Conservation (phyloP, 2,888 invertebrate genomes). For the Calephelis perditalis region DNA sequence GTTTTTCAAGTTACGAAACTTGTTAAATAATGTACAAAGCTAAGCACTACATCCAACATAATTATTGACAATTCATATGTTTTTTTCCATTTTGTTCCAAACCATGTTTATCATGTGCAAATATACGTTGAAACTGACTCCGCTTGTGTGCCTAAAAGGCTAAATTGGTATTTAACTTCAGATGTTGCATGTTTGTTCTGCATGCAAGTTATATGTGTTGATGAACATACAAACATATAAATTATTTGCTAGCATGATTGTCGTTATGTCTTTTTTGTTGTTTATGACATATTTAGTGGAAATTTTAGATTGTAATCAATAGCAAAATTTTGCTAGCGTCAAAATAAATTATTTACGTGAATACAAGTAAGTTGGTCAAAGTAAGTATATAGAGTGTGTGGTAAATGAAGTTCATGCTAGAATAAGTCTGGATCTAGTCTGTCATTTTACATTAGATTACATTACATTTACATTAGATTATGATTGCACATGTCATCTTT, state of each 20-base stretch:
- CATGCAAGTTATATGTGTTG: conserved; percentile 8
- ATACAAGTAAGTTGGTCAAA: no score
- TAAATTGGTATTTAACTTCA: conserved; percentile 3
- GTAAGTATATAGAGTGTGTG: no score
- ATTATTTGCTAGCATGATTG: conserved; percentile 3
- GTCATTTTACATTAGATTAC: no score
- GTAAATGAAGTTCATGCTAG: no score
- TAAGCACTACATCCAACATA: conserved; percentile 4
- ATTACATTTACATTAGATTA: no score
- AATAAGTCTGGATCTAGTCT: no score
- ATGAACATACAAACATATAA: background rate
- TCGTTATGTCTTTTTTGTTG: background rate
- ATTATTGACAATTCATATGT: background rate
- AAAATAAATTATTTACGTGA: no score
- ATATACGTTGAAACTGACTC: background rate
- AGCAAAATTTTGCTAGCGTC: no score
- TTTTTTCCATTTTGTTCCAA: background rate
- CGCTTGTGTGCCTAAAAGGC: conserved; percentile 1
- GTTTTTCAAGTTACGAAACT: conserved; percentile 10
- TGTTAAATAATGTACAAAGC: conserved; percentile 7
- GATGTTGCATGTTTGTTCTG: conserved; percentile 8
- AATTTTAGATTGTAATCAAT: background rate
- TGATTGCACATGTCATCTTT: no score
- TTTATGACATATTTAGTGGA: background rate
- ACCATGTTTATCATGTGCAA: background rate